A percentile compares a stretch with the other conserved stretches of the same genome.
These are phyloP conservation scores for Rhinolophus sinicus DNA, from an alignment of 2,113 vertebrate species.

Conservation along the genomic window DNA sequence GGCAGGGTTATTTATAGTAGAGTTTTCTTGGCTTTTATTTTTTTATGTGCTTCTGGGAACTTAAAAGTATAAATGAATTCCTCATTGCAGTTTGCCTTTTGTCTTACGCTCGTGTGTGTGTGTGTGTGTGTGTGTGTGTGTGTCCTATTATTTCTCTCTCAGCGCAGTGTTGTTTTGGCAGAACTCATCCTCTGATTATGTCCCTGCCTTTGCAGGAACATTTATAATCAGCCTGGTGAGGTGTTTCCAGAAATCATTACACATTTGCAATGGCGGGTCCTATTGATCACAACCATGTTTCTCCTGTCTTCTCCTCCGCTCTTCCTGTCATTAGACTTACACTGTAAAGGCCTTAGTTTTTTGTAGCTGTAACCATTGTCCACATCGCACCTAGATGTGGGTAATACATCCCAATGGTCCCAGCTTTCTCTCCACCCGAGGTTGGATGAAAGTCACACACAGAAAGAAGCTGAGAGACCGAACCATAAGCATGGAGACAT, in stretches of 20 bases:
- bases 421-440: background rate
- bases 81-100: conserved; percentile 4
- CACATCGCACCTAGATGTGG: background rate
- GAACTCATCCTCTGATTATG: background rate
- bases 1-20: conserved; percentile 64
- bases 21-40: conserved; percentile 57
- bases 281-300: conserved; percentile 44
- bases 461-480: background rate
- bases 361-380: background rate
- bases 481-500: background rate
- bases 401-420: background rate
- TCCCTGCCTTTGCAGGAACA: background rate
- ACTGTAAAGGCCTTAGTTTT: background rate
- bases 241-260: conserved; percentile 62
- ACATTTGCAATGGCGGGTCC: background rate
- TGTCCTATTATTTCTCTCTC: background rate
- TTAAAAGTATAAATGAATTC: conserved; percentile 43
- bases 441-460: background rate
- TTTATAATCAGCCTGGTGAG: conserved; percentile 39
- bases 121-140: background rate
- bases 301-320: background rate
- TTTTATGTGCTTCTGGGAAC: conserved; percentile 26
- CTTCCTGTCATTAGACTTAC: background rate
- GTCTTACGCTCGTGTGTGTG: background rate
- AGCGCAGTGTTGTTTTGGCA: background rate